Evolutionary conservation across 2,113 vertebrate genomes (phyloP).

Genomic region (Hydropotes inermis): DNA sequence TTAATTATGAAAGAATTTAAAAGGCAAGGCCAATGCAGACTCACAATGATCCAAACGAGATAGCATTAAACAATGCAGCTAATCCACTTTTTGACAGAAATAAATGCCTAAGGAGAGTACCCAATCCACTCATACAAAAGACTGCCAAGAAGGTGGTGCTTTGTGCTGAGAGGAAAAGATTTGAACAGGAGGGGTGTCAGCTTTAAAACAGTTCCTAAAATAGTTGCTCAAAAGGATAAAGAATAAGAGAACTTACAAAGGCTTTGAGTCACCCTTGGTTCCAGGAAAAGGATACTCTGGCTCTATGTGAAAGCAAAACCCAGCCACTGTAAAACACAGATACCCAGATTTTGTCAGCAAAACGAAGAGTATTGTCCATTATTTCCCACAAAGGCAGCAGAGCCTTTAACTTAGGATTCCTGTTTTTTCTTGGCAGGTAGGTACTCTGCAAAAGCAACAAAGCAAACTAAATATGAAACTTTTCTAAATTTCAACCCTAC

Average conservation of each 20-base stretch:
- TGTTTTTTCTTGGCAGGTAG: not conserved
- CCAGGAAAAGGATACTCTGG: conserved; percentile 54
- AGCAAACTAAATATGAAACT: conserved; percentile 42
- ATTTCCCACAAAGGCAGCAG: conserved; percentile 42
- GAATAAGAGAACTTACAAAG: conserved; percentile 54
- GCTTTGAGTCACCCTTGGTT: conserved; percentile 34
- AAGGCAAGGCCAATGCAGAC: conserved; percentile 17
- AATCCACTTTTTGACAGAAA: conserved; percentile 41
- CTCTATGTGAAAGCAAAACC: conserved; percentile 53
- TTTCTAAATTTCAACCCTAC: conserved; percentile 43
- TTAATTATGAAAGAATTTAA: conserved; percentile 52
- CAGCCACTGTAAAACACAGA: conserved; percentile 45
- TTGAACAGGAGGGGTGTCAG: conserved; percentile 32
- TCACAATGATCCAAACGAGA: conserved; percentile 32
- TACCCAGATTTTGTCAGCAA: conserved; percentile 43
- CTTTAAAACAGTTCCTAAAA: conserved; percentile 64
- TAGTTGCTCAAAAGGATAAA: conserved; percentile 56
- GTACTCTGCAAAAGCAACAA: conserved; percentile 47
- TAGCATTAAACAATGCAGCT: conserved; percentile 50
- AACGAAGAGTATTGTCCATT: conserved; percentile 53
- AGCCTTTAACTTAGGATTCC: conserved; percentile 36
- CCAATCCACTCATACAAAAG: conserved; percentile 21
- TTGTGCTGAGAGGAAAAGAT: conserved; percentile 25
- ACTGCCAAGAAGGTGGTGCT: conserved; percentile 51
- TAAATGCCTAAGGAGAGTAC: conserved; percentile 40